Base-by-base conservation (phyloP, 2,888 invertebrate species). In the Pammene fasciana region DNA sequence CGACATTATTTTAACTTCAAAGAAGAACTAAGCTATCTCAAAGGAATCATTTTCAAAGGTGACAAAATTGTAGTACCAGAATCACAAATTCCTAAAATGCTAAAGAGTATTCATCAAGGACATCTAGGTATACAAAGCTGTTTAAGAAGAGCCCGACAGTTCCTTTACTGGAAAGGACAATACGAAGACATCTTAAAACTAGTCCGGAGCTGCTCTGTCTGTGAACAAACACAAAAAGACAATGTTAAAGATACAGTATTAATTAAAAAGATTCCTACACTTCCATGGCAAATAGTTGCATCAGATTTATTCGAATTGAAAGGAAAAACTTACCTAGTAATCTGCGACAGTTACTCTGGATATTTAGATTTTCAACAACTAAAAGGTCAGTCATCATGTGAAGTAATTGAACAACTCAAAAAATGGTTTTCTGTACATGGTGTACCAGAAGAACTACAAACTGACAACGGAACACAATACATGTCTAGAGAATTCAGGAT, bases 251-350 rank as follows among this genome's bases (percentile, higher is more conserved):
- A 43, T 11, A 43, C 43, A 43, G 43, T 43, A 1, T 11, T 43
- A 11, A 11, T 43, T 11, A 55, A 71, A 60, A 68, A 55, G 41
- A 70, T 72, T 26, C 71, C 72, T 65, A 68, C 60, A 46, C 61
- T 67, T 43, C 68, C 72, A 59, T 72, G 72, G 71, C 65, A 73
- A 70, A 73, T 72, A 56, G 57, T 71, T 14, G 71, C 66, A 71
- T 59, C 71, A 54, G 57, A 57, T 41, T 43, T 57, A 41, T 57
- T 57, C 41, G 57, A 57, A 57, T 41, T 57, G n/a, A 57, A 57
- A 57, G 60, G 46, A 6, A 60, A 46, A 60, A 60, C 46, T 46
- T 60, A 60, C 26, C 13, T 60, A 13, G 43, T 60, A 65, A 45
- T 67, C 26, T 56, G 56, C 54, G 70, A 71, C 57, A 62, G 61